Evolutionary conservation across 2,888 invertebrate species (phyloP), one percentile per base, ranked within the genome.

Genomic region (Drosophila kambysellisi): DNA sequence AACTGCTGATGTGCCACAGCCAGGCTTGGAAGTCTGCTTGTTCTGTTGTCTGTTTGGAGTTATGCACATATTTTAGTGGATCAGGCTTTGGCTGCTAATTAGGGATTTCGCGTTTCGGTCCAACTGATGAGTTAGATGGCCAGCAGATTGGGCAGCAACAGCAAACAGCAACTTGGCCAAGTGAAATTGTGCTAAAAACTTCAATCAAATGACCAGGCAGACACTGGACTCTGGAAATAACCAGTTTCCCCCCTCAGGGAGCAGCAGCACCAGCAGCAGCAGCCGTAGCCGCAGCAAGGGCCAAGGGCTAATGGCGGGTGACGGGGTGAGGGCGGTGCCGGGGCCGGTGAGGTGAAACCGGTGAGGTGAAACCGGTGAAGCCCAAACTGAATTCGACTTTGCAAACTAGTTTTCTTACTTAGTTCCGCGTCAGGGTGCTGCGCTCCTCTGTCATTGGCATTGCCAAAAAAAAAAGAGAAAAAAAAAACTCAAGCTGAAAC

Each of bases 351-450:
- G 50, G 60, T 52, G 62, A 48, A 79, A 69, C 69, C 64, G 63
- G 54, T 57, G 75, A 79, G 50, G 60, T 52, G 62, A 48, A 79
- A 69, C 69, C 64, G 64, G 54, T 57, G 75, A 79, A 57, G 65
- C 51, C 52, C 53, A 51, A 73, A 56, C 39, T 53, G 20, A 50
- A 50, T 60, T 33, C 25, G 62, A 50, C 79, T 64, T 70, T 64
- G 50, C 51, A 84, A 85, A 85, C 84, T 76, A 84, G 84, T 89
- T 81, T 72, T 69, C 63, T 69, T 89, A 88, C 63, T 77, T 88
- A 88, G 83, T 89, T 84, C 87, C 81, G 83, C 85, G 71, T 82
- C 67, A 62, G 53, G 57, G 56, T 48, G 51, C 50, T 64, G 57
- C 51, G 29, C 15, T 46, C 25, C 58, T 51, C 48, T 33, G 43